These are phyloP conservation scores for Enteromius paludinosus DNA, from an alignment of 2,797 vertebrate genomes.

Conservation along the genomic window DNA sequence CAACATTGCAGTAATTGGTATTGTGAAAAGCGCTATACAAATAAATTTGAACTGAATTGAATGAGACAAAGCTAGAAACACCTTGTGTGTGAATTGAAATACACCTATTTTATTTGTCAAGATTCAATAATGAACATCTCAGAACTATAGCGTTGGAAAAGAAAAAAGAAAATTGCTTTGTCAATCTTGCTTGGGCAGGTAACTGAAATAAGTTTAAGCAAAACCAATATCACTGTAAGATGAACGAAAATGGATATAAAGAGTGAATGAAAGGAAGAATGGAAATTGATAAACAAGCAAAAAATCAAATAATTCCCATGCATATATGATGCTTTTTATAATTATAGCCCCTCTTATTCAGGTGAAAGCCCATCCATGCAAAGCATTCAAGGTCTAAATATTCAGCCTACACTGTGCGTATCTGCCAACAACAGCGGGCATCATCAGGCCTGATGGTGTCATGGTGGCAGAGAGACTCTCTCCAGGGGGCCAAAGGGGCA, in stretches of 20 bases:
- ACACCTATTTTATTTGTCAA: not conserved
- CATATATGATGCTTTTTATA: slow-evolving; percentile 15
- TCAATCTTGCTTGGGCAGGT: not conserved
- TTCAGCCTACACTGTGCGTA: slow-evolving; percentile 9
- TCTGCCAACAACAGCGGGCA: slow-evolving; percentile 39
- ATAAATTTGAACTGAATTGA: too few species aligned
- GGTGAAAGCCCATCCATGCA: slow-evolving; percentile 35
- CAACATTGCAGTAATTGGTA: too few species aligned
- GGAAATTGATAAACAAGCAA: slow-evolving; percentile 35
- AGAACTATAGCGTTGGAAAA: too few species aligned
- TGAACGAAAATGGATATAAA: not conserved
- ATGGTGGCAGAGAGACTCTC: slow-evolving; percentile 30
- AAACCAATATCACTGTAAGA: not conserved
- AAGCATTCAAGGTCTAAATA: slow-evolving; percentile 24
- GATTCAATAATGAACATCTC: too few species aligned
- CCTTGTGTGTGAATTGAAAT: not conserved
- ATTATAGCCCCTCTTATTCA: slow-evolving; percentile 36
- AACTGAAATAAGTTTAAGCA: not conserved
- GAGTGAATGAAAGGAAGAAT: not conserved
- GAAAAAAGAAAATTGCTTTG: too few species aligned
- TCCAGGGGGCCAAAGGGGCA: slow-evolving; percentile 30
- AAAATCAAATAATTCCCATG: slow-evolving; percentile 30
- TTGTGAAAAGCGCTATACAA: too few species aligned
- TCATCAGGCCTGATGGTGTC: slow-evolving; percentile 38
- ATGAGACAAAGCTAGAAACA: not conserved